phyloP scores from a whole-genome alignment of 2,888 invertebrate genomes.

The Orthosia gothica region DNA sequence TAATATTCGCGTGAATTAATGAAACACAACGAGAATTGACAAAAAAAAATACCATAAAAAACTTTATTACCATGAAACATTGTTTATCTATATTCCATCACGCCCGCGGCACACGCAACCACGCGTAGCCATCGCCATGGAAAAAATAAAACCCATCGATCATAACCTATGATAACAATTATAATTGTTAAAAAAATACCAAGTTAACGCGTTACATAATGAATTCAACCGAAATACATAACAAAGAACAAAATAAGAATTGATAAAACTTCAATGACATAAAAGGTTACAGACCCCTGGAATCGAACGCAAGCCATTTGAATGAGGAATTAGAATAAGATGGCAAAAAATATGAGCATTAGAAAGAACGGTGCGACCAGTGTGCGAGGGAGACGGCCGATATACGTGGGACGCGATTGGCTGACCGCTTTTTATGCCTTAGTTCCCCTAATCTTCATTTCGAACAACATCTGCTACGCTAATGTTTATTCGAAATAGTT shows the following conservation, averaged over 20 bases:
- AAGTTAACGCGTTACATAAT: slow-evolving; percentile 52
- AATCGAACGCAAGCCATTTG: slow-evolving; percentile 87
- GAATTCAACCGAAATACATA: slow-evolving; percentile 62
- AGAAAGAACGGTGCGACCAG: slow-evolving; percentile 83
- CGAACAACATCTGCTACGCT: slow-evolving; percentile 89
- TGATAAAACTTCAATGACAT: slow-evolving; percentile 58
- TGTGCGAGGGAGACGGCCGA: slow-evolving; percentile 81
- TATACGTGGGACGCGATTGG: slow-evolving; percentile 82
- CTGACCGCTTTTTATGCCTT: slow-evolving; percentile 90
- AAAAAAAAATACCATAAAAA: slow-evolving; percentile 72
- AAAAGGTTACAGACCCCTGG: slow-evolving; percentile 87
- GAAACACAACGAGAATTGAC: slow-evolving; percentile 70
- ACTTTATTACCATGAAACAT: slow-evolving; percentile 75
- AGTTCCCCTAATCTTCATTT: slow-evolving; percentile 91
- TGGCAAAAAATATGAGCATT: slow-evolving; percentile 91
- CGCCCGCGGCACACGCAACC: slow-evolving; percentile 77
- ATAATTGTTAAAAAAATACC: slow-evolving; percentile 69
- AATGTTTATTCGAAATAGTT: slow-evolving; percentile 89
- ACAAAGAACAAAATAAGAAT: slow-evolving; percentile 56
- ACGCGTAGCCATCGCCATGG: slow-evolving; percentile 75
- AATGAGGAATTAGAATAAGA: slow-evolving; percentile 91
- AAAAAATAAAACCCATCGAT: slow-evolving; percentile 82
- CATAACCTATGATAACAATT: slow-evolving; percentile 80
- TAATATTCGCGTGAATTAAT: slow-evolving; percentile 76
- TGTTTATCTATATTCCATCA: slow-evolving; percentile 80